Evolutionary conservation across 1,140 invertebrate species (phyloP), one percentile per base, ranked within the genome.

Genomic region (Macrobrachium nipponense): DNA sequence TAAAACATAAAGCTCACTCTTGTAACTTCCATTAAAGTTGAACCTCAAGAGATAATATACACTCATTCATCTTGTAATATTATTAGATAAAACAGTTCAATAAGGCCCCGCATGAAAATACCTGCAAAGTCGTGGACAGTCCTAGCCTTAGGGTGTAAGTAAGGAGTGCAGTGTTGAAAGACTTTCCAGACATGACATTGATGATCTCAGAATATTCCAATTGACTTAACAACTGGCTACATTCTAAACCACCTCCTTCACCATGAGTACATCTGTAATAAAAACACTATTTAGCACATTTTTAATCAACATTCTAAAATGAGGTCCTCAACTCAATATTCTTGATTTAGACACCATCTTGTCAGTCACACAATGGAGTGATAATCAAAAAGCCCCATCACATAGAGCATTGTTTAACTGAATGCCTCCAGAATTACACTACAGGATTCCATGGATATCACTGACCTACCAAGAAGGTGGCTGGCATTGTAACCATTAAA

Each of bases 131-230:
- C 15, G 83, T 87, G 64, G 79, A 84, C 36, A 87, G 84, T 58
- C 83, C 81, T 20, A 80, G 72, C 27, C 82, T 82, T n/a, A 88
- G 75, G 17, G 85, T 83, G 59, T 88, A 85, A 14, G 77, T 68
- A 14, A 88, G 85, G 8, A 88, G 61, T n/a, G 84, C 73, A 15
- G 84, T 76, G 36, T 87, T 87, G 61, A 87, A 87, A 18, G 76
- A 66, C 64, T 86, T 84, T 20, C 83, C 82, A 6, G 86, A 84
- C 83, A 88, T 87, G 15, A 88, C 60, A 79, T 80, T 84, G 77
- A 86, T 80, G 17, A 88, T 79, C 44, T 87, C 84, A 44, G 75
- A 81, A 44, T 86, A 87, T 20, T 88, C 88, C 62, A 88, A 80
- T 2, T 84, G 87, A 44, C 82, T 80, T 43, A 88, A 44, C 36